Percentiles rank a stretch among this genome's conserved stretches.
Evolutionary conservation across 2,888 invertebrate species (phyloP).

Genomic region (Imbricaverruca yamaguchii): DNA sequence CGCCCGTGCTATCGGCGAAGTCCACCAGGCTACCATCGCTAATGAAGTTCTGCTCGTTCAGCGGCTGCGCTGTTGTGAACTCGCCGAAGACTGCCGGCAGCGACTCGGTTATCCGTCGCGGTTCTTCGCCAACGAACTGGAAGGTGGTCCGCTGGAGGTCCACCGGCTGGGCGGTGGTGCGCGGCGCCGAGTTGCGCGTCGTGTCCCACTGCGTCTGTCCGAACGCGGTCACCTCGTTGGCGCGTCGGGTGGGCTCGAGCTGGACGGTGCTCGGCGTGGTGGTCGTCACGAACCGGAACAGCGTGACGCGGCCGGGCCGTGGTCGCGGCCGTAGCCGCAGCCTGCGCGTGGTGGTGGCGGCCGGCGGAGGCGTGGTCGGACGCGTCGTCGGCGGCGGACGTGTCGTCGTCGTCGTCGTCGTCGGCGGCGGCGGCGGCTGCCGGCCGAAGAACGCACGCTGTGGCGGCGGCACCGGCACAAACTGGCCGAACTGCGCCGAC

Average conservation of each 20-base stretch:
- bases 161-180: neutral
- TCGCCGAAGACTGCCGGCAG: neutral
- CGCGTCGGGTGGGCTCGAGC: neutral
- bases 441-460: neutral
- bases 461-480: neutral
- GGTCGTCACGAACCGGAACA: neutral
- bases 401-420: neutral
- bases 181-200: neutral
- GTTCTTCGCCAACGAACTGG: neutral
- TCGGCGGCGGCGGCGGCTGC: neutral
- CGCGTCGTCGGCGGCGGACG: neutral
- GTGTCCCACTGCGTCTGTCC: neutral
- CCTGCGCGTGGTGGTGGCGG: neutral
- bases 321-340: neutral
- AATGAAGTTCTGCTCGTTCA: neutral
- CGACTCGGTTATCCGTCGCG: neutral
- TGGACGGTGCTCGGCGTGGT: neutral
- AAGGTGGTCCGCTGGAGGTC: neutral
- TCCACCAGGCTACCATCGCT: neutral
- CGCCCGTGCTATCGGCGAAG: neutral
- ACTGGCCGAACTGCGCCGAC: constrained; percentile 11
- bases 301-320: neutral
- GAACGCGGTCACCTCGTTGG: constrained; percentile 5
- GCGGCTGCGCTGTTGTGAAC: neutral
- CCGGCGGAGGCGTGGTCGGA: neutral